Percentiles rank a stretch among this genome's conserved stretches.
phyloP scores from a whole-genome alignment of 1,140 invertebrate genomes.

The Temnothorax longispinosus region DNA sequence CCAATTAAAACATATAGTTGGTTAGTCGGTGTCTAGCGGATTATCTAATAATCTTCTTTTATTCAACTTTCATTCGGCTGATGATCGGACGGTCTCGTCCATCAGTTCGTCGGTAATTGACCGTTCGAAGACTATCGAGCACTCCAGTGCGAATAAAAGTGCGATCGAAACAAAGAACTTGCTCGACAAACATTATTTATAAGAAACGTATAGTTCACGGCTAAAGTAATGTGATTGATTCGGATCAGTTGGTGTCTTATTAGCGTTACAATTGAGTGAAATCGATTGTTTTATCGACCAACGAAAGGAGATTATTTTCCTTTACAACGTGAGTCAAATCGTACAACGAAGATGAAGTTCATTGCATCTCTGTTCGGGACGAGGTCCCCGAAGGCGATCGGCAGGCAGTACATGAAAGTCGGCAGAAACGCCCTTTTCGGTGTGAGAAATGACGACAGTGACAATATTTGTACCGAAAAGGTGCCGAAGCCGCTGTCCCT shows the following conservation, averaged over 20 bases:
- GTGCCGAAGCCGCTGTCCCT: slow-evolving; percentile 89
- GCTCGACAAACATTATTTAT: neutral
- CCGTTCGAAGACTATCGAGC: neutral
- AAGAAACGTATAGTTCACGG: neutral
- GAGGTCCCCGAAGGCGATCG: slow-evolving; percentile 83
- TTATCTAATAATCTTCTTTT: slow-evolving; percentile 12
- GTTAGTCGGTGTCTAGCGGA: neutral
- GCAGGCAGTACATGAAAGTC: slow-evolving; percentile 91
- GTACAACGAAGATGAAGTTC: slow-evolving; percentile 81
- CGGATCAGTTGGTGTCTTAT: neutral
- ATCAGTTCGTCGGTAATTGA: neutral
- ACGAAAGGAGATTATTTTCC: slow-evolving; percentile 7
- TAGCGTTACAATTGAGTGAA: neutral
- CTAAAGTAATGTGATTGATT: neutral
- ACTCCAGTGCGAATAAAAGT: neutral
- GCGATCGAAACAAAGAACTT: neutral
- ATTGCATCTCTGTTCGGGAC: slow-evolving; percentile 82
- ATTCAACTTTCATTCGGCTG: slow-evolving; percentile 33
- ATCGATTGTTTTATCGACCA: neutral
- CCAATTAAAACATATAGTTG: slow-evolving; percentile 14
- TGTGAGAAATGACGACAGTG: slow-evolving; percentile 83
- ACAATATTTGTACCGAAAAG: slow-evolving; percentile 83
- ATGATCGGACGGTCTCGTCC: neutral
- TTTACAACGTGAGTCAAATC: neutral
- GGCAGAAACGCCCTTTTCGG: slow-evolving; percentile 90